Percentiles rank a stretch among this genome's conserved stretches.
These are phyloP conservation scores for Origma solitaria DNA, from an alignment of 2,113 vertebrate species.

Conservation along the genomic window DNA sequence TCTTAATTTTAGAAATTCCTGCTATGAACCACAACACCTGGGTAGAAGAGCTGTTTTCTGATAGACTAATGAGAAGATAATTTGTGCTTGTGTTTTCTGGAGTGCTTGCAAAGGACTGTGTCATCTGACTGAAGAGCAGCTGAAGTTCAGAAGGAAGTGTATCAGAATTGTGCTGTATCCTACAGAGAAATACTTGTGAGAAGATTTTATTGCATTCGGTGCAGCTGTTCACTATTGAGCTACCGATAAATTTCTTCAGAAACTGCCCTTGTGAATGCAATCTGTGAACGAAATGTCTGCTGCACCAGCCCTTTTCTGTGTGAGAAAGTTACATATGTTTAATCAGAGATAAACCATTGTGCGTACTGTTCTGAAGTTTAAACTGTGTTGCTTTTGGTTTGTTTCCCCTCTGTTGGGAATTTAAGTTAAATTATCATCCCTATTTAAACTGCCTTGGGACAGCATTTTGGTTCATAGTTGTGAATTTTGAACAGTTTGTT, in stretches of 20 bases:
- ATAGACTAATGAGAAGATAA: background rate
- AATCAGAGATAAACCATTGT: background rate
- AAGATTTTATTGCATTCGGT: background rate
- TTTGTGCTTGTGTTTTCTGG: background rate
- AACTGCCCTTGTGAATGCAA: background rate
- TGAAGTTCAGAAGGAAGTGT: background rate
- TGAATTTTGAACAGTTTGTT: background rate
- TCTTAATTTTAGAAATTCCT: background rate
- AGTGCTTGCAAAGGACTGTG: background rate
- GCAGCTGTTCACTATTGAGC: background rate
- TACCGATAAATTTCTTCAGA: background rate
- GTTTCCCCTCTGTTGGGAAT: background rate
- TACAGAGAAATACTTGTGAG: background rate
- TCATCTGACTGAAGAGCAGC: background rate
- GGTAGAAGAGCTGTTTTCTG: background rate
- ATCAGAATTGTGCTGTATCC: background rate
- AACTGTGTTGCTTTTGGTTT: background rate
- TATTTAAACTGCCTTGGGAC: background rate
- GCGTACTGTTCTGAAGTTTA: background rate
- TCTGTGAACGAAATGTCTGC: background rate
- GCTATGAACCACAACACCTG: background rate
- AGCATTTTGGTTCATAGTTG: background rate
- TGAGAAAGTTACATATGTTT: slow-evolving; percentile 2
- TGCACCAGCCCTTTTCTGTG: background rate
- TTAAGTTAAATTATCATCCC: background rate